Conservation (phyloP, 1,140 invertebrate species). For the Stegodyphus mimosarum region DNA sequence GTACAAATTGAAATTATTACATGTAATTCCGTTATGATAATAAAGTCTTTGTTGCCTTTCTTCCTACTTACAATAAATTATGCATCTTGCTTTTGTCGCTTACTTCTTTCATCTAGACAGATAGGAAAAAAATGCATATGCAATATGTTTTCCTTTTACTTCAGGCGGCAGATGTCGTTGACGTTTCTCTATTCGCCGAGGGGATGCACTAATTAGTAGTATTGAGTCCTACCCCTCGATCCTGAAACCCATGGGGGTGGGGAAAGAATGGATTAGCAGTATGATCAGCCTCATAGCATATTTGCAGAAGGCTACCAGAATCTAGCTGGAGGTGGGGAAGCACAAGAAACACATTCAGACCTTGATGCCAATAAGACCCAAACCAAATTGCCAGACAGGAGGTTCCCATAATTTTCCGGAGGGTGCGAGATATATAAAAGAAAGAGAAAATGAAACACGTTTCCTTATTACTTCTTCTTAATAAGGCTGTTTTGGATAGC, state of each 20-base stretch:
- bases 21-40: too few species aligned
- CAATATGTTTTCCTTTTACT: too few species aligned
- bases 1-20: too few species aligned
- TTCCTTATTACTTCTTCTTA: too few species aligned
- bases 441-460: background rate
- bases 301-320: conserved; percentile 16
- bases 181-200: conserved; percentile 16
- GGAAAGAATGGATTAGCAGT: conserved; percentile 39
- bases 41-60: too few species aligned
- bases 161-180: conserved; percentile 30
- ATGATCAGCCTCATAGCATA: conserved; percentile 45
- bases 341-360: conserved; percentile 3
- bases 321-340: background rate
- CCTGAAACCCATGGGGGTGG: conserved; percentile 31
- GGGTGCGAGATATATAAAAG: background rate
- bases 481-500: too few species aligned
- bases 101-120: too few species aligned
- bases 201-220: conserved; percentile 51
- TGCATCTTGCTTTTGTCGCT: too few species aligned
- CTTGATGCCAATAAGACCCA: conserved; percentile 29
- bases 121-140: too few species aligned
- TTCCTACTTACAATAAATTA: too few species aligned
- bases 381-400: conserved; percentile 28
- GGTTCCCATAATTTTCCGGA: background rate
- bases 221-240: conserved; percentile 24